Percentiles rank a stretch among this genome's conserved stretches.
These are phyloP conservation scores for Drosophila anomalata DNA, from an alignment of 2,888 invertebrate species.

Conservation along the genomic window DNA sequence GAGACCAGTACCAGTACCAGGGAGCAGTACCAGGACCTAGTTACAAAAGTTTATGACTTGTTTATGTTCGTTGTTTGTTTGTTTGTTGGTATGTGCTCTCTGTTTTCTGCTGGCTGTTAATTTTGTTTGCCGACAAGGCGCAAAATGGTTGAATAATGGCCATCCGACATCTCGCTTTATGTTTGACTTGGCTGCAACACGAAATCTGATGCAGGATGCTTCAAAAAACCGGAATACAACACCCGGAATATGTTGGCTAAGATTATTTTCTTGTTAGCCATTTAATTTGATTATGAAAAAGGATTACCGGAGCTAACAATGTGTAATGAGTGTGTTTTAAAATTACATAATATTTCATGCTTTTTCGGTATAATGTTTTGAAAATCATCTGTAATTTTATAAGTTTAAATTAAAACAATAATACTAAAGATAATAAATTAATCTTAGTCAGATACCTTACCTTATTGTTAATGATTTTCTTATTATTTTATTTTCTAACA, in stretches of 20 bases:
- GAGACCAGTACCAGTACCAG: neutral
- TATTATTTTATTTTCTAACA: too few species aligned
- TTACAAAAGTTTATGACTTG: slow-evolving; percentile 48
- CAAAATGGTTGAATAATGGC: slow-evolving; percentile 66
- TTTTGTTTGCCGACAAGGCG: slow-evolving; percentile 45
- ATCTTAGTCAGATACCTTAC: too few species aligned
- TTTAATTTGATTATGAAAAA: slow-evolving; percentile 34
- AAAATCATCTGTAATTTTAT: too few species aligned
- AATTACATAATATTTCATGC: neutral
- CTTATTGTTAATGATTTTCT: too few species aligned
- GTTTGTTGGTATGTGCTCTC: slow-evolving; percentile 11
- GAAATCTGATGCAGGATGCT: slow-evolving; percentile 41
- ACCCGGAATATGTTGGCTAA: slow-evolving; percentile 29
- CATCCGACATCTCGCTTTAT: slow-evolving; percentile 54
- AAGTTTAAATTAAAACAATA: too few species aligned
- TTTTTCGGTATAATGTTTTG: too few species aligned
- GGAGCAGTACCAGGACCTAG: slow-evolving; percentile 20
- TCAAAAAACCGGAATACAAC: slow-evolving; percentile 11
- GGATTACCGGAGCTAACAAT: neutral
- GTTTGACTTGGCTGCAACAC: slow-evolving; percentile 40
- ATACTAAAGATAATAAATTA: too few species aligned
- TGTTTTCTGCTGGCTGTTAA: slow-evolving; percentile 41
- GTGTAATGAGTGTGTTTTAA: neutral
- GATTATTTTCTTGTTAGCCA: slow-evolving; percentile 37
- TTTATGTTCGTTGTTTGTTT: slow-evolving; percentile 27